Conservation (phyloP, 30 jellyfish, hydroid and myxozoan genomes). For the Aurelia sp. region DNA sequence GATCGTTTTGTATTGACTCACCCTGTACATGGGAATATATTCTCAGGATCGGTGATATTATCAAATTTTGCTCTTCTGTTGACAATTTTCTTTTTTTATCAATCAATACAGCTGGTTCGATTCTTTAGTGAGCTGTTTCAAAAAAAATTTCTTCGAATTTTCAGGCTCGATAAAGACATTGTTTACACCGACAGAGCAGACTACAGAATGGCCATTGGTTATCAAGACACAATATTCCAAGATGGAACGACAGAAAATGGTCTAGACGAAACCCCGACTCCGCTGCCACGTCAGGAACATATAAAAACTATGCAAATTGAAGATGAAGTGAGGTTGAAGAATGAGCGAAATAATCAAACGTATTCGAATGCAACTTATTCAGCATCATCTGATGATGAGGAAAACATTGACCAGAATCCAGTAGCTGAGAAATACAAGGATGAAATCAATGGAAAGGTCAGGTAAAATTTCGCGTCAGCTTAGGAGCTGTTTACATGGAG, state of each 20-base stretch:
- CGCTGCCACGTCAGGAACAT: neutral
- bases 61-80: too few species aligned
- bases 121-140: too few species aligned
- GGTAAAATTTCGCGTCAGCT: conserved; percentile 38
- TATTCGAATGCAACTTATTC: neutral
- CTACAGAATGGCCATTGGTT: conserved; percentile 47
- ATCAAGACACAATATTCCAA: conserved; percentile 14
- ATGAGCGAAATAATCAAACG: neutral
- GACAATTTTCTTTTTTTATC: too few species aligned
- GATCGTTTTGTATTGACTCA: too few species aligned
- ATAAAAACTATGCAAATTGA: neutral
- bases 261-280: neutral
- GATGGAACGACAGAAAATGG: conserved; percentile 1
- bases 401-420: conserved; percentile 66
- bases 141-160: neutral
- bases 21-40: too few species aligned
- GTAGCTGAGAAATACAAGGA: conserved; percentile 53
- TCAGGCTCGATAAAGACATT: conserved; percentile 56
- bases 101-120: too few species aligned
- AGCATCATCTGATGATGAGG: conserved; percentile 55
- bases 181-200: conserved; percentile 45
- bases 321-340: neutral
- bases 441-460: conserved; percentile 78
- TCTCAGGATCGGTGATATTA: too few species aligned
- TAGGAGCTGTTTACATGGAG: too few species aligned